Percentiles rank a stretch among this genome's conserved stretches.
phyloP scores from a whole-genome alignment of 2,113 vertebrate genomes.

The Rhinolophus ferrumequinum region DNA sequence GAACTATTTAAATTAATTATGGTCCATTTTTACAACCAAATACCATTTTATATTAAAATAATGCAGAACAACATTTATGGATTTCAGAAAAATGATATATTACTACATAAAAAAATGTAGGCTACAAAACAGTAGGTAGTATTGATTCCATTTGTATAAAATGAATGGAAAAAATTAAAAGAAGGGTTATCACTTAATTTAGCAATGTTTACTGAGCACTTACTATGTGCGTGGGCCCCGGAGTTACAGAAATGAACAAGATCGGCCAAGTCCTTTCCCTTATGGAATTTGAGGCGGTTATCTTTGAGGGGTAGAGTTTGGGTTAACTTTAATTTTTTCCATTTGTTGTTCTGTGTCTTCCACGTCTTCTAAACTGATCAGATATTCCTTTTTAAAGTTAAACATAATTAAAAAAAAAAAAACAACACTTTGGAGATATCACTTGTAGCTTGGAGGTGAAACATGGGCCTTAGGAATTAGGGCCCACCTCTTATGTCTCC shows the following conservation, averaged over 20 bases:
- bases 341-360: background rate
- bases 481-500: background rate
- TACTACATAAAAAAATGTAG: background rate
- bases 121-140: background rate
- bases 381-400: background rate
- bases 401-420: background rate
- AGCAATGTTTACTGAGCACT: background rate
- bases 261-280: background rate
- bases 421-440: background rate
- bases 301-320: background rate
- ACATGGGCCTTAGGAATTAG: background rate
- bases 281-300: background rate
- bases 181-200: background rate
- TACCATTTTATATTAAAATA: background rate
- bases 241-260: background rate
- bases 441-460: background rate
- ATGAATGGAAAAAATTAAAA: background rate
- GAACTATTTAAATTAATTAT: background rate
- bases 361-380: background rate
- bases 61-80: background rate
- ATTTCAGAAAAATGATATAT: background rate
- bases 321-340: background rate
- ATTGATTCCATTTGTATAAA: background rate
- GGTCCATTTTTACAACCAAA: background rate
- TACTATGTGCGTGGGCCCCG: fast-evolving